Conservation (phyloP, 2,797 vertebrate genomes). For the Taenioides sp. region DNA sequence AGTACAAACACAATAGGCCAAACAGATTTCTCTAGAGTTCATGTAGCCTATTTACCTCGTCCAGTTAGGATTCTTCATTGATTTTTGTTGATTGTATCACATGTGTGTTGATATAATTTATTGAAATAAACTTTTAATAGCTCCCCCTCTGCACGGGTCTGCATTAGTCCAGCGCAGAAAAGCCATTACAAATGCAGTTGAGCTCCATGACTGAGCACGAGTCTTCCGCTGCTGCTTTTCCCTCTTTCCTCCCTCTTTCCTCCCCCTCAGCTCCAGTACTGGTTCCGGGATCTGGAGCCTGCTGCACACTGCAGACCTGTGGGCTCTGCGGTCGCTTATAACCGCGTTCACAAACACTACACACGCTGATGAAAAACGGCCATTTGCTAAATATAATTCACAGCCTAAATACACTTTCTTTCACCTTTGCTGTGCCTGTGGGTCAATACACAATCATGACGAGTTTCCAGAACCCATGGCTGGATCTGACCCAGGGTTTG, state of each 20-base stretch:
- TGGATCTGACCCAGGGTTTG: conserved; percentile 14
- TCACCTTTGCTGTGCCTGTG: not conserved
- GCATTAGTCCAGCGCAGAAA: conserved; percentile 47
- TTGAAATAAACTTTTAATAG: too few relatives aligned
- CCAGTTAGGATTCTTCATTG: not conserved
- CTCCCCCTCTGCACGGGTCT: conserved; percentile 25
- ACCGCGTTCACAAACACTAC: conserved; percentile 26
- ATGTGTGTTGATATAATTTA: not conserved
- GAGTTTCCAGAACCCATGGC: conserved; percentile 16
- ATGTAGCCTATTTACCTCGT: not conserved
- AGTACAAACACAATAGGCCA: not conserved
- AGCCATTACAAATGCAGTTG: conserved; percentile 68
- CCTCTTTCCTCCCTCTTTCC: conserved; percentile 41
- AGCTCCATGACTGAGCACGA: conserved; percentile 72
- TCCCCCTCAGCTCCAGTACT: conserved; percentile 3
- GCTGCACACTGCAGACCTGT: conserved; percentile 26
- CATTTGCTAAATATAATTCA: not conserved
- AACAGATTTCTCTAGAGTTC: not conserved
- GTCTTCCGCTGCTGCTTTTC: conserved; percentile 65
- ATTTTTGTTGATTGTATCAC: not conserved
- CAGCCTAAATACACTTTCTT: not conserved
- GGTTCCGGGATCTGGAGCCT: conserved; percentile 12
- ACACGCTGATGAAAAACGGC: not conserved
- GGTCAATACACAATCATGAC: not conserved
- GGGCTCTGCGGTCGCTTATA: conserved; percentile 34